These are phyloP conservation scores for Pollicipes pollicipes DNA, from an alignment of 1,140 invertebrate genomes.

Conservation along the genomic window DNA sequence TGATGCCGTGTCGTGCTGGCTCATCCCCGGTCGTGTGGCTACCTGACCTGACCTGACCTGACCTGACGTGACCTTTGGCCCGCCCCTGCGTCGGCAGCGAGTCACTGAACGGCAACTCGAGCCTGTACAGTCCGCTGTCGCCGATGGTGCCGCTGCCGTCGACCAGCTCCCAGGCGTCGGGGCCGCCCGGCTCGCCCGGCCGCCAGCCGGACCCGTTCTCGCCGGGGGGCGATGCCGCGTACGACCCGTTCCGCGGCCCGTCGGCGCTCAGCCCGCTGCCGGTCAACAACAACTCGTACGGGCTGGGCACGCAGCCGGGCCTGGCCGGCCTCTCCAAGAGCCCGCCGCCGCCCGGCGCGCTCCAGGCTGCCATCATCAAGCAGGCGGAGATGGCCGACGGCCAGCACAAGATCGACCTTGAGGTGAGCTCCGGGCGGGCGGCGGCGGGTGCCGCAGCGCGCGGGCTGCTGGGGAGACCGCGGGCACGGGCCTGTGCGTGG, in stretches of 20 bases:
- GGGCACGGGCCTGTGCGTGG: too few species aligned
- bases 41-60: too few species aligned
- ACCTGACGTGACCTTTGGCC: too few species aligned
- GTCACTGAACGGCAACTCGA: slow-evolving; percentile 13
- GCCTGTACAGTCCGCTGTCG: slow-evolving; percentile 15
- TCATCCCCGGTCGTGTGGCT: too few species aligned
- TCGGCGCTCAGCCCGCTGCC: slow-evolving; percentile 34
- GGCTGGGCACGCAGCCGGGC: slow-evolving; percentile 41
- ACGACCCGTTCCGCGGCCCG: slow-evolving; percentile 47
- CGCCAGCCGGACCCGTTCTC: slow-evolving; percentile 20
- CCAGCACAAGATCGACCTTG: neutral
- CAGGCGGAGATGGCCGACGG: slow-evolving; percentile 2
- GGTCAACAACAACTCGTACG: slow-evolving; percentile 56
- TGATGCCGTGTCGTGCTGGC: too few species aligned
- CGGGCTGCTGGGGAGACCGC: too few species aligned
- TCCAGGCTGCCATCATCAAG: neutral
- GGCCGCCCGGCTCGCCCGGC: slow-evolving; percentile 11
- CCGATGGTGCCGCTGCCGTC: slow-evolving; percentile 16
- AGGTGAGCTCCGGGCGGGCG: neutral
- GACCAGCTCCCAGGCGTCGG: slow-evolving; percentile 25
- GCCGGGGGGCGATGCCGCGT: slow-evolving; percentile 33
- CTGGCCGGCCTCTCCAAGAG: slow-evolving; percentile 46
- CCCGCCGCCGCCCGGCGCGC: slow-evolving; percentile 44
- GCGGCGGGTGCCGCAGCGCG: too few species aligned
- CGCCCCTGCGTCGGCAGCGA: neutral